A percentile compares a stretch with the other conserved stretches of the same genome.
Evolutionary conservation across 1,140 invertebrate genomes (phyloP).

Genomic region (Pantala flavescens): DNA sequence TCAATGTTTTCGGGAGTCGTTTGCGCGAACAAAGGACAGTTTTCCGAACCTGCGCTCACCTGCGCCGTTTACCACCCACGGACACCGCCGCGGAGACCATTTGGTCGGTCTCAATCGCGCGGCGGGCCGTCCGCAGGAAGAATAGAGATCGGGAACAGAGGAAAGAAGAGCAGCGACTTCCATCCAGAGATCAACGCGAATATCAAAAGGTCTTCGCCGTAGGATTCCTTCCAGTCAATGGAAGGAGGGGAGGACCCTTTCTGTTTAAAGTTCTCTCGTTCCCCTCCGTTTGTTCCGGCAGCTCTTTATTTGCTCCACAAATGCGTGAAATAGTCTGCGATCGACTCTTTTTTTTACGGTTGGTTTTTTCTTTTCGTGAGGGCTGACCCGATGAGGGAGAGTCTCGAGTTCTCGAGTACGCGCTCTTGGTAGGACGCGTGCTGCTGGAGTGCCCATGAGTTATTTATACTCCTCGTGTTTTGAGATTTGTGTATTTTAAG

Average conservation of each 20-base stretch:
- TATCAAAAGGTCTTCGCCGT: not conserved
- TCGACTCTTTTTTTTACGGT: no score
- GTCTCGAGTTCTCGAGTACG: no score
- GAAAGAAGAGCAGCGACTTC: not conserved
- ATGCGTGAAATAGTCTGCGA: not conserved
- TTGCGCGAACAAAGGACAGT: no score
- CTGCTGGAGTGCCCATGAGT: no score
- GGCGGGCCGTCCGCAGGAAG: not conserved
- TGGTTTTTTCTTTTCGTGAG: no score
- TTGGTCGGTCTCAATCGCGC: not conserved
- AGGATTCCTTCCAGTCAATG: not conserved
- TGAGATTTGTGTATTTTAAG: no score
- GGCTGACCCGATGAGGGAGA: no score
- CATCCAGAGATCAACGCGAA: not conserved
- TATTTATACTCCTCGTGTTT: no score
- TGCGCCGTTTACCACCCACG: not conserved
- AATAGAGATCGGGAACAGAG: not conserved
- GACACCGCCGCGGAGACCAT: not conserved
- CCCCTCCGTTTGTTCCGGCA: no score
- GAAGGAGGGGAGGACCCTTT: not conserved
- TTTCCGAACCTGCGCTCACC: not conserved
- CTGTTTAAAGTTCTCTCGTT: not conserved
- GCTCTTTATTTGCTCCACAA: conserved; percentile 9
- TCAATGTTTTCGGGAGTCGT: no score
- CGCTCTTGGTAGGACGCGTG: no score